Percentiles rank a stretch among this genome's conserved stretches.
These are phyloP conservation scores for Lithophane leautieri DNA, from an alignment of 2,888 invertebrate species.

Conservation along the genomic window DNA sequence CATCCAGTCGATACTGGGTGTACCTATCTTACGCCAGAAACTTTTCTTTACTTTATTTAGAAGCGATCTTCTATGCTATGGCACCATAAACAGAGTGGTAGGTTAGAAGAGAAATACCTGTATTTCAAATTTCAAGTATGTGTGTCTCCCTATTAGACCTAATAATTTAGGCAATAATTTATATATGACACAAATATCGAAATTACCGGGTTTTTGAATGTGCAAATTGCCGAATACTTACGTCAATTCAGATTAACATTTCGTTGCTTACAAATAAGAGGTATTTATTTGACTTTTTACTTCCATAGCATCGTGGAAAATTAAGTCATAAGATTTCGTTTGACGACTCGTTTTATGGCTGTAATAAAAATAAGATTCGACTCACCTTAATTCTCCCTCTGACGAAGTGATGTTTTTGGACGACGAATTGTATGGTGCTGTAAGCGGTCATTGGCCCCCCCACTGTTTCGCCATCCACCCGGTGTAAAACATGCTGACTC, in stretches of 20 bases:
- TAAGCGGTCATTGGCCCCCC: conserved; percentile 84
- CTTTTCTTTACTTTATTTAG: no score
- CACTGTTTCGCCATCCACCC: conserved; percentile 82
- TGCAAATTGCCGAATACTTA: conserved; percentile 8
- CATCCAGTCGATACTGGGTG: neutral
- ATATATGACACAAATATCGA: neutral
- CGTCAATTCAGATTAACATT: conserved; percentile 21
- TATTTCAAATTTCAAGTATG: neutral
- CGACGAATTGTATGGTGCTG: conserved; percentile 85
- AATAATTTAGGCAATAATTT: neutral
- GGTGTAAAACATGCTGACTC: conserved; percentile 84
- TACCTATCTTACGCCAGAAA: no score
- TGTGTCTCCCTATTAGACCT: neutral
- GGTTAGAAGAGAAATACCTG: neutral
- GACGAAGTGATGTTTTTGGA: conserved; percentile 85
- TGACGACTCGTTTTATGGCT: conserved; percentile 35
- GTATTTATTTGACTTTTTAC: conserved; percentile 2
- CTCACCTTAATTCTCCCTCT: conserved; percentile 84
- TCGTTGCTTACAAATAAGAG: conserved; percentile 12
- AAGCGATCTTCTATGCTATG: neutral
- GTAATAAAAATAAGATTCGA: conserved; percentile 22
- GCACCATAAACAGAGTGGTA: neutral
- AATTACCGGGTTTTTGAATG: neutral
- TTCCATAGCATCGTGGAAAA: conserved; percentile 16
- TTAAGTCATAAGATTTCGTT: conserved; percentile 40